Conservation (phyloP, 2,888 invertebrate genomes). For the Drymonia ruficornis region DNA sequence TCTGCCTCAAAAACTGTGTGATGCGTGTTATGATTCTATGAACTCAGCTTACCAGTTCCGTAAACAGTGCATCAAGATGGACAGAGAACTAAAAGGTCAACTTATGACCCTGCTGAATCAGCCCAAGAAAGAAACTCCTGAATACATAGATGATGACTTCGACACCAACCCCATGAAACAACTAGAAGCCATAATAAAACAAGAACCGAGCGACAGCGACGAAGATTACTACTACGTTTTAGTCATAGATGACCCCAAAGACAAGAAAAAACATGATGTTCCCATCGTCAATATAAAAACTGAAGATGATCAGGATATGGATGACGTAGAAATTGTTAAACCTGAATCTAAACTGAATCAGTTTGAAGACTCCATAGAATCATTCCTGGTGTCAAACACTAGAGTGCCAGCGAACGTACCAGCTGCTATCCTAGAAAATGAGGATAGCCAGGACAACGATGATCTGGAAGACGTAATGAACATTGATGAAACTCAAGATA, state of each 20-base stretch:
- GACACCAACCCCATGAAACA: constrained; percentile 69
- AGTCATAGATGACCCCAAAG: constrained; percentile 71
- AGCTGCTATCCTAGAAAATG: constrained; percentile 75
- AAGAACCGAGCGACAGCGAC: constrained; percentile 72
- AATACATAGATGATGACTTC: constrained; percentile 50
- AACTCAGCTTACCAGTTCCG: constrained; percentile 73
- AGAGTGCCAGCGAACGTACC: constrained; percentile 72
- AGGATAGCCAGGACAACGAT: constrained; percentile 63
- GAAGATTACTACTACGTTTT: constrained; percentile 80
- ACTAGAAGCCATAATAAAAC: constrained; percentile 69
- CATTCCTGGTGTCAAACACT: constrained; percentile 65
- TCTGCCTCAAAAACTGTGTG: constrained; percentile 73
- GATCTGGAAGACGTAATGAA: constrained; percentile 50
- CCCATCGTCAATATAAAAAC: no score
- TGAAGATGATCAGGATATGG: neutral
- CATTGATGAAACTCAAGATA: constrained; percentile 51
- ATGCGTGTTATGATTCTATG: constrained; percentile 64
- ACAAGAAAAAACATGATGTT: constrained; percentile 37
- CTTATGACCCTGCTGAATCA: constrained; percentile 54
- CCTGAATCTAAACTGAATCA: constrained; percentile 21
- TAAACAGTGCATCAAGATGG: constrained; percentile 76
- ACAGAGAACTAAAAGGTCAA: constrained; percentile 68
- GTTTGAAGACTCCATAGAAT: constrained; percentile 67
- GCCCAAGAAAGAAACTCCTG: constrained; percentile 39
- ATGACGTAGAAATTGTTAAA: neutral